A percentile compares a stretch with the other conserved stretches of the same genome.
These are phyloP conservation scores for Melospiza melodia DNA, from an alignment of 2,113 vertebrate genomes.

Conservation along the genomic window DNA sequence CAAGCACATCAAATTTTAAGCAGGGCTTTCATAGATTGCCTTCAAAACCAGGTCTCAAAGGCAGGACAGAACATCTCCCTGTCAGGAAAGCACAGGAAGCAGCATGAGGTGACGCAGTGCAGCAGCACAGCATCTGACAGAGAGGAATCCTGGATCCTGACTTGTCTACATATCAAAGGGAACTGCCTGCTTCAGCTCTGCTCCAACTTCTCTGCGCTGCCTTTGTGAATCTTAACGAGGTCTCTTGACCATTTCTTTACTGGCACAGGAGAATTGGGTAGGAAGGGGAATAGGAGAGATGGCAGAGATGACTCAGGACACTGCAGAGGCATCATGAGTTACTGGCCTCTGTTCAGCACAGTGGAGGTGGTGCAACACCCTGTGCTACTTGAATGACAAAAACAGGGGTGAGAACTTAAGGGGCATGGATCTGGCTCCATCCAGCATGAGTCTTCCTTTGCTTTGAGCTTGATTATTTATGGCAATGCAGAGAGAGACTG, in stretches of 20 bases:
- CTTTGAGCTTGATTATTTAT: background rate
- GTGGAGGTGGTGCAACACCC: slow-evolving; percentile 1
- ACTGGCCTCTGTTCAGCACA: background rate
- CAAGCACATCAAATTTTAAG: slow-evolving; percentile 3
- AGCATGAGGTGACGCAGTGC: slow-evolving; percentile 7
- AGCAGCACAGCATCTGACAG: slow-evolving; percentile 1
- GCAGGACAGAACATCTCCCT: background rate
- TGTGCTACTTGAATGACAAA: background rate
- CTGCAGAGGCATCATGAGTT: background rate
- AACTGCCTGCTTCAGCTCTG: background rate
- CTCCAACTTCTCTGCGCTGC: background rate
- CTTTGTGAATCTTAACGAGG: slow-evolving; percentile 16
- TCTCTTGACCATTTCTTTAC: background rate
- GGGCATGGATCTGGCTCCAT: background rate
- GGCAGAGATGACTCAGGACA: slow-evolving; percentile 19
- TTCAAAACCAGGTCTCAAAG: background rate
- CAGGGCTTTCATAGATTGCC: background rate
- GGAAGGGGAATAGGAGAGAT: background rate
- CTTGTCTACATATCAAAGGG: slow-evolving; percentile 40
- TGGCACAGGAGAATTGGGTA: background rate
- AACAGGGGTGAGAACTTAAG: background rate
- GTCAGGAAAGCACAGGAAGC: background rate
- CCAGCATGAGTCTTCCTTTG: fast-evolving
- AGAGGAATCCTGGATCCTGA: background rate
- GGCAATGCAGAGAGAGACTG: background rate